Evolutionary conservation across 2,797 vertebrate genomes (phyloP).

Genomic region (Myiothlypis chrysogaster): DNA sequence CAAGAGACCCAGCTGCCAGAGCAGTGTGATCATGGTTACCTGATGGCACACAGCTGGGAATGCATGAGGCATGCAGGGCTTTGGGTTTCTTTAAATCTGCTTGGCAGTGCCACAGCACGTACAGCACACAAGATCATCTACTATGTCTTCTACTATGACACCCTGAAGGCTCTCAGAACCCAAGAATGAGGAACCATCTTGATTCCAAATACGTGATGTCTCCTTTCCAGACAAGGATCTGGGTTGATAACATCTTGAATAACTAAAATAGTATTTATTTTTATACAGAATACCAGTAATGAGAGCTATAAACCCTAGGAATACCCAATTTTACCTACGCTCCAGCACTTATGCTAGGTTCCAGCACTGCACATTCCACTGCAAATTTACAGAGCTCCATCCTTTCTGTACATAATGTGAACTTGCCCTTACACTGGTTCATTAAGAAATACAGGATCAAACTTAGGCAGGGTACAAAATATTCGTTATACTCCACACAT

Average conservation of each 20-base stretch:
- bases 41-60: not conserved
- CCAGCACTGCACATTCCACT: not conserved
- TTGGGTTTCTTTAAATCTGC: not conserved
- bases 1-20: not conserved
- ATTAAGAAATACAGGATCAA: not conserved
- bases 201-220: not conserved
- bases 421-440: not conserved
- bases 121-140: not conserved
- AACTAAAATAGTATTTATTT: not conserved
- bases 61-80: not conserved
- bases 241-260: not conserved
- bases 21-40: not conserved
- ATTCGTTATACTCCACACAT: not conserved
- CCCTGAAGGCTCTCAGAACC: not conserved
- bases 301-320: not conserved
- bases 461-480: not conserved
- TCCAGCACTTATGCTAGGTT: not conserved
- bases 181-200: not conserved
- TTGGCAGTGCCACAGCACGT: not conserved
- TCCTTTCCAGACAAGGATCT: not conserved
- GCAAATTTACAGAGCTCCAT: not conserved
- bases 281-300: not conserved
- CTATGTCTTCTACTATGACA: not conserved
- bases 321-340: not conserved
- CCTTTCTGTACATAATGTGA: not conserved